These are phyloP conservation scores for Temnothorax rugatulus DNA, from an alignment of 2,888 invertebrate species.

Conservation along the genomic window DNA sequence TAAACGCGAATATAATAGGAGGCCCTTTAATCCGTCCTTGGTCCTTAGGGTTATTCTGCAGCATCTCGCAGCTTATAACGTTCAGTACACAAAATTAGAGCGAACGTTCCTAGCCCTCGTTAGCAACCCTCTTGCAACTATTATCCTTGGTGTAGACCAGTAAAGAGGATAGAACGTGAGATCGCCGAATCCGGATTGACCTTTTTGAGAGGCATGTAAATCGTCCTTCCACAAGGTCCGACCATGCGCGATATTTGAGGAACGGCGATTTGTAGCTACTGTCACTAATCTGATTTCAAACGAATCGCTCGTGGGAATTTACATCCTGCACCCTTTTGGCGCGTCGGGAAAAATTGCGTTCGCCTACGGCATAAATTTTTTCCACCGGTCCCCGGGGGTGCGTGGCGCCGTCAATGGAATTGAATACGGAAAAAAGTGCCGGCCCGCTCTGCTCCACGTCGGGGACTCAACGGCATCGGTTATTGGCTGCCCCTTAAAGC, in stretches of 20 bases:
- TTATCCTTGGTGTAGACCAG: constrained; percentile 7
- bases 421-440: constrained; percentile 13
- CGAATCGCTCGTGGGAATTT: constrained; percentile 7
- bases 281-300: constrained; percentile 25
- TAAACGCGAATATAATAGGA: constrained; percentile 14
- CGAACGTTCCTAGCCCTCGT: neutral
- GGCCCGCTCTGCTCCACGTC: neutral
- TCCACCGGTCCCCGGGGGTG: neutral
- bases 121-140: constrained; percentile 9
- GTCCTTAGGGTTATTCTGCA: neutral
- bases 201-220: neutral
- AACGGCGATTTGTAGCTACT: neutral
- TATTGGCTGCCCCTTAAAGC: constrained; percentile 31
- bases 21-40: neutral
- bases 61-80: neutral
- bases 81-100: constrained; percentile 20
- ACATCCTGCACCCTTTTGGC: neutral
- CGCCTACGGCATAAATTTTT: constrained; percentile 6
- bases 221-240: neutral
- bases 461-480: neutral
- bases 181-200: neutral
- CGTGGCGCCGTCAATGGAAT: constrained; percentile 20
- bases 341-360: constrained; percentile 3
- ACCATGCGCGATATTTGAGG: neutral
- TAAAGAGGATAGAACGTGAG: constrained; percentile 11